A percentile compares a stretch with the other conserved stretches of the same genome.
Conservation (phyloP, 1,140 invertebrate genomes). For the fruit fly (Drosophila melanogaster) region Release_6_plus_ISO1_MT NC_004354.4:1822001-1822500, state of each 20-base stretch:
- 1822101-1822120: too few relatives aligned
- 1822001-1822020: background rate
- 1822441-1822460: background rate
- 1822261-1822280: background rate
- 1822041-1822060: background rate
- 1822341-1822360: background rate
- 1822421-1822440: background rate
- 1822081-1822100: background rate
- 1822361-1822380: background rate
- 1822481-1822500: background rate
- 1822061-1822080: background rate
- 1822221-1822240: slow-evolving; percentile 1
- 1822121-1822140: too few relatives aligned
- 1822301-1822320: background rate
- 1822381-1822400: background rate
- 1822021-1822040: background rate
- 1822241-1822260: accelerated
- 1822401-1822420: background rate
- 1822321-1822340: background rate
- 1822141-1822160: background rate
- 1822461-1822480: background rate
- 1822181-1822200: background rate
- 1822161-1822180: background rate
- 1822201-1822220: too few relatives aligned
- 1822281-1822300: too few relatives aligned